phyloP scores from a whole-genome alignment of 1,140 invertebrate genomes.

The Drosophila orosa region DNA sequence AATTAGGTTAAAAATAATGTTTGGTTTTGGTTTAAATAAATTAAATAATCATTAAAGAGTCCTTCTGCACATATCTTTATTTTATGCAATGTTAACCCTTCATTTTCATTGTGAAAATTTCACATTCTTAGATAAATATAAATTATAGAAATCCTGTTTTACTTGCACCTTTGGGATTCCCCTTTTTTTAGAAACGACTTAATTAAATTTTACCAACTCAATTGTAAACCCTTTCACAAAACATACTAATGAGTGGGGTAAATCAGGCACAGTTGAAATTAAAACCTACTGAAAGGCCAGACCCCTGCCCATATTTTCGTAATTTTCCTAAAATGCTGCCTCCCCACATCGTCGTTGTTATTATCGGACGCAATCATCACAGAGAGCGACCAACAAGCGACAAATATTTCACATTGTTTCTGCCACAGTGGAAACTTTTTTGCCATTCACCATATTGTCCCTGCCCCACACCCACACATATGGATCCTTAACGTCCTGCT shows the following conservation, averaged over 20 bases:
- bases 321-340: conserved; percentile 1
- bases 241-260: not conserved
- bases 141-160: not conserved
- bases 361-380: conserved; percentile 47
- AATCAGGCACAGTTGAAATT: not conserved
- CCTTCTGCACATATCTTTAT: not conserved
- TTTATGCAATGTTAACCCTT: not conserved
- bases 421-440: conserved; percentile 73
- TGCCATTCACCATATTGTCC: conserved; percentile 69
- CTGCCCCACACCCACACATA: conserved; percentile 29
- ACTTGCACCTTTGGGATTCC: not conserved
- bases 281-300: not conserved
- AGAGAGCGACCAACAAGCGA: conserved; percentile 65
- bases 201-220: conserved; percentile 12
- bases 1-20: not conserved
- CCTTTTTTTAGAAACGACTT: not conserved
- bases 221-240: conserved; percentile 7
- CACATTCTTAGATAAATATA: not conserved
- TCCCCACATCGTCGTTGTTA: conserved; percentile 12
- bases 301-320: not conserved
- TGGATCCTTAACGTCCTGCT: conserved; percentile 8
- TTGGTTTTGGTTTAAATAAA: not conserved
- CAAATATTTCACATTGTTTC: conserved; percentile 77
- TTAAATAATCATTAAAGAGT: not conserved
- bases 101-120: not conserved